These are phyloP conservation scores for rabbit (Oryctolagus cuniculus) DNA, from an alignment of 2,113 vertebrate genomes.

Conservation along the genomic window DNA sequence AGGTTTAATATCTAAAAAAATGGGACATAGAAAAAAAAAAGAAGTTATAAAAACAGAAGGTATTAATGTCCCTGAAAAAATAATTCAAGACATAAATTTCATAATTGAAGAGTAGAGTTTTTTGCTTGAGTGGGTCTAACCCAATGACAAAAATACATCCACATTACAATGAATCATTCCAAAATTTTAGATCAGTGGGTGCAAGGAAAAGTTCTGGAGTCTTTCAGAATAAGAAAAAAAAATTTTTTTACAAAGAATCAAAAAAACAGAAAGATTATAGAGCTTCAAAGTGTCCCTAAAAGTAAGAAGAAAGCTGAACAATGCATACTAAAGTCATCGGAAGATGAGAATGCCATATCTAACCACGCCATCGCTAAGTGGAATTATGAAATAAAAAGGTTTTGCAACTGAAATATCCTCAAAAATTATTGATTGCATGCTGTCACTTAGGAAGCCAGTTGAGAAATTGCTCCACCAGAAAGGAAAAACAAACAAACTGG, in stretches of 20 bases:
- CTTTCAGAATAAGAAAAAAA: background rate
- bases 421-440: background rate
- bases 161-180: background rate
- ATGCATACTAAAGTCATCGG: background rate
- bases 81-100: background rate
- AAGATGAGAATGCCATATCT: background rate
- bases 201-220: background rate
- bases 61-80: background rate
- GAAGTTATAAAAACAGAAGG: background rate
- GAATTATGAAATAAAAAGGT: background rate
- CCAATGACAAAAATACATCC: background rate
- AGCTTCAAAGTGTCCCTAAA: background rate
- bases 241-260: background rate
- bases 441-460: background rate
- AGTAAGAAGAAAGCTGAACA: background rate
- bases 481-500: background rate
- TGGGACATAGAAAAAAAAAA: background rate
- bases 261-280: background rate
- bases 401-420: slow-evolving; percentile 35
- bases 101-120: slow-evolving; percentile 23
- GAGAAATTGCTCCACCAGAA: background rate
- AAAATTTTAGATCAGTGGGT: slow-evolving; percentile 17
- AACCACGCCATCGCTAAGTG: slow-evolving; percentile 5
- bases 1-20: background rate
- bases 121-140: background rate